Conservation (phyloP, 2,888 invertebrate species). For the Lepidochitona cinerea region DNA sequence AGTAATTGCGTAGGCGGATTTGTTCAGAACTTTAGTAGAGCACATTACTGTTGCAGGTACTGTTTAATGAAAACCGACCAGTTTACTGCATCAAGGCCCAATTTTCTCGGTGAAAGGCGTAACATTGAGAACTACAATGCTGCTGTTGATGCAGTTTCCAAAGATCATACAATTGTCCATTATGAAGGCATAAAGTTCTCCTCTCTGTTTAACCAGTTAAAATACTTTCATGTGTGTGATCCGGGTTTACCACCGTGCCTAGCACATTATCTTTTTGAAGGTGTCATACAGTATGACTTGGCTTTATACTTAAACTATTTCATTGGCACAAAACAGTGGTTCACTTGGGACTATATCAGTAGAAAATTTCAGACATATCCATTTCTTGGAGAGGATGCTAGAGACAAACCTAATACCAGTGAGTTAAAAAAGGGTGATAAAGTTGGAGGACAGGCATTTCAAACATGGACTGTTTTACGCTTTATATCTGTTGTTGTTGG, state of each 20-base stretch:
- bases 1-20: conserved; percentile 11
- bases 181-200: not conserved
- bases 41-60: conserved; percentile 10
- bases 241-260: not conserved
- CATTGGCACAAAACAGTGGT: not conserved
- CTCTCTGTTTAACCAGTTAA: conserved; percentile 1
- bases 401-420: not conserved
- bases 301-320: conserved; percentile 3
- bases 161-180: not conserved
- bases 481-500: not conserved
- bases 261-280: conserved; percentile 4
- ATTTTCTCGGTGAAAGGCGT: not conserved
- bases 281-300: conserved; percentile 6
- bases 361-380: not conserved
- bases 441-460: not conserved
- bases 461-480: not conserved
- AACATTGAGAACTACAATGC: not conserved
- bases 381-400: not conserved
- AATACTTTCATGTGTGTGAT: not conserved
- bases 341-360: not conserved
- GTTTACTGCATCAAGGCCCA: not conserved
- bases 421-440: not conserved
- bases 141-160: not conserved
- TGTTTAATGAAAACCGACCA: conserved; percentile 5
- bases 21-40: conserved; percentile 9